Base-by-base conservation (phyloP, 2,113 vertebrate genomes). In the Clarias macrocephalus region DNA sequence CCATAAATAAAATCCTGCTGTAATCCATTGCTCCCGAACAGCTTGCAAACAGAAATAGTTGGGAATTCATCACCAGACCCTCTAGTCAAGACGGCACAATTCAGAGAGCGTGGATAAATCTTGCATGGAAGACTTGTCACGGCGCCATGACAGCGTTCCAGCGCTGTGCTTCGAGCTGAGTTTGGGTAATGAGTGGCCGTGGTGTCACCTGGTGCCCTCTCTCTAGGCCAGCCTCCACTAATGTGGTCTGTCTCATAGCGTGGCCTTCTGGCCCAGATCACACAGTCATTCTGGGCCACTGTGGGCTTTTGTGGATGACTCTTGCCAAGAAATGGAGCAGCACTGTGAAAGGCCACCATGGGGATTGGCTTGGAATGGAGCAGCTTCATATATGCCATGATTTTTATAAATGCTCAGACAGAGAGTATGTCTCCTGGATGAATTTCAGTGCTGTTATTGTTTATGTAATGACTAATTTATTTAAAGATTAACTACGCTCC, bases 1-100 rank as follows among this genome's bases (percentile, higher is more conserved):
- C 84, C 75, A 90, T 92, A 92, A 91, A 92, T 90, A 88, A 88
- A 90, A 86, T 28, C 28, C 72, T 59, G 54, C 85, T 88, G 77
- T 89, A 83, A 90, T 73, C 81, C 86, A 82, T 85, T 89, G 65
- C 75, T 83, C 83, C 82, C 82, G 54, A 79, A 84, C 87, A 79
- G 85, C 88, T 86, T 87, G 80, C 81, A 85, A 86, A 90, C 90
- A 88, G 83, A 90, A 87, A 86, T 83, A 85, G 85, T 77, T 75
- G 82, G 80, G 87, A 85, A 90, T 89, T 86, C 80, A 91, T 90
- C 90, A 89, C 76, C 65, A 79, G 70, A 85, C 54, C 85, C 84
- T 82, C 65, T 87, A 88, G 88, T 90, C 76, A 89, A 75, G 80
- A 87, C 86, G 59, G 81, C 88, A 88, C 83, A 80, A 66, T 76